Conservation (phyloP, 2,888 invertebrate species). For the Muschampia staudingeri region DNA sequence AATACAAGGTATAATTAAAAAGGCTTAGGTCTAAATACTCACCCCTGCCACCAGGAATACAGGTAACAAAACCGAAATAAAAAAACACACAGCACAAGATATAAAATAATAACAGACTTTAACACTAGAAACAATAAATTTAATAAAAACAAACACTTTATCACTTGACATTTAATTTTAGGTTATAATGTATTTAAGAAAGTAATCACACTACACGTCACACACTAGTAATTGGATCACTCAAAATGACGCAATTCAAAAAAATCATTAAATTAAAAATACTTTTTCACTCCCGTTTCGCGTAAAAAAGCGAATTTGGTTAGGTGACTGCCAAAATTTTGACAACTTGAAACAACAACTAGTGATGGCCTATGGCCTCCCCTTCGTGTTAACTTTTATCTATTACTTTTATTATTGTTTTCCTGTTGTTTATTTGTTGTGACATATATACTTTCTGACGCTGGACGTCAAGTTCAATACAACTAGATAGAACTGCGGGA, state of each 20-base stretch:
- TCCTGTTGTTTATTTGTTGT: no score
- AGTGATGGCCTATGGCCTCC: constrained; percentile 57
- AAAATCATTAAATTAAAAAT: neutral
- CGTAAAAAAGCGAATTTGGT: constrained; percentile 19
- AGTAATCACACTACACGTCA: neutral
- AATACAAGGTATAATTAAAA: neutral
- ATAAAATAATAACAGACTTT: constrained; percentile 23
- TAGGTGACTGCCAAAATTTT: constrained; percentile 56
- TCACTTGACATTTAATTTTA: constrained; percentile 51
- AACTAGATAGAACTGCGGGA: no score
- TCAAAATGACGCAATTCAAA: neutral
- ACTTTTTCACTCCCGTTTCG: constrained; percentile 1
- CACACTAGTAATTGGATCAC: neutral
- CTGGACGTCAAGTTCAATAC: no score
- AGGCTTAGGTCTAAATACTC: constrained; percentile 56
- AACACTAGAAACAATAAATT: neutral
- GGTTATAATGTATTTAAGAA: constrained; percentile 55
- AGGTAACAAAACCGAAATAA: neutral
- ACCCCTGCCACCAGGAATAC: constrained; percentile 56
- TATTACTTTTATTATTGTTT: no score
- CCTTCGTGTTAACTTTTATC: no score
- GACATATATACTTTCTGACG: no score
- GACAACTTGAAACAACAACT: constrained; percentile 70
- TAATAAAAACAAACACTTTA: constrained; percentile 46
- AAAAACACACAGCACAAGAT: constrained; percentile 1